Evolutionary conservation across 2,888 invertebrate species (phyloP), one percentile per base, ranked within the genome.

Genomic region (Orthosia gothica): DNA sequence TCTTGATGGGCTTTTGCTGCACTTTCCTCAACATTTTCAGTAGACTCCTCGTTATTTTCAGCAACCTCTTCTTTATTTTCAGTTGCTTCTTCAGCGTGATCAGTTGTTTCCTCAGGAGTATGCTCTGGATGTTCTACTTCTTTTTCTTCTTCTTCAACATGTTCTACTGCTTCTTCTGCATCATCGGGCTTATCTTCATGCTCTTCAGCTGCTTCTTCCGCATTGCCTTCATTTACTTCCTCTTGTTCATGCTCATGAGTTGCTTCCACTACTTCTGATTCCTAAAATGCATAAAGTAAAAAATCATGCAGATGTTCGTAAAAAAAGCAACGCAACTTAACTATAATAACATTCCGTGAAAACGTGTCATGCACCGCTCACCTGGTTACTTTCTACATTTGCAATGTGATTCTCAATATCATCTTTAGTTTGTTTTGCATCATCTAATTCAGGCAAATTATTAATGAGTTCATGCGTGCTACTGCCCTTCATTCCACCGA

Each of bases 321-420:
- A 91, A 93, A 26, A 87, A 96, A 96, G 96, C 96, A 89, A 90
- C 87, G 96, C 96, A 95, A 96, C 94, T 89, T 82, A 95, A 94
- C 84, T 68, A 78, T 90, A 92, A 93, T 69, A 81, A 86, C 90
- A 91, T 92, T 90, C 90, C 89, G 84, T 90, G 87, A 88, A 81
- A 75, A 83, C 73, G 81, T 89, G 70, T 85, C 93, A 92, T 94
- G 95, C 94, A 89, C 79, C 81, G 84, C 94, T 94, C 91, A 95
- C 96, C 94, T 95, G 91, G 82, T 84, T 89, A 82, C 77, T 89
- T 79, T 92, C 89, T 88, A 89, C 82, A 79, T 88, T 85, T 76
- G 90, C 85, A 75, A 75, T 64, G 70, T 80, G 86, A 81, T 81
- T 86, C 65, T 84, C 84, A 58, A 64, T 80, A 79, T 81, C 80